Evolutionary conservation across 2,113 vertebrate species (phyloP).

Genomic region (Xenopus borealis): DNA sequence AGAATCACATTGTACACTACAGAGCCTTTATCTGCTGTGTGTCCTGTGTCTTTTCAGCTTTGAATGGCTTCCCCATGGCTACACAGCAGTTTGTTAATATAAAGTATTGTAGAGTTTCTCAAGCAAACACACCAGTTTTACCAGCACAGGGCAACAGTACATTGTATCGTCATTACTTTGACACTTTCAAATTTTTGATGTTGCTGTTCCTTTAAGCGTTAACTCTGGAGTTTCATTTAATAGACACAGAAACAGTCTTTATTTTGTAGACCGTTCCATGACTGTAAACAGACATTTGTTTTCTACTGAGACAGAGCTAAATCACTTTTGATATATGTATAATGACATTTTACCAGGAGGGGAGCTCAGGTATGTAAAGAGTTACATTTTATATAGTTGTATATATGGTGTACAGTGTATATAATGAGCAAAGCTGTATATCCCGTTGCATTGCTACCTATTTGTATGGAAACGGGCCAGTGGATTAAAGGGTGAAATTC

Average conservation of each 20-base stretch:
- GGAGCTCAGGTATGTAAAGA: conserved; percentile 39
- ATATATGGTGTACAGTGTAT: conserved; percentile 39
- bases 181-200: too few relatives aligned
- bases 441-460: neutral
- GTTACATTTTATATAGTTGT: conserved; percentile 24
- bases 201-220: too few relatives aligned
- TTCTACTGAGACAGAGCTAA: neutral
- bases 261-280: neutral
- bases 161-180: too few relatives aligned
- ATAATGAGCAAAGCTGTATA: conserved; percentile 25
- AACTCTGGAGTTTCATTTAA: neutral
- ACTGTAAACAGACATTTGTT: neutral
- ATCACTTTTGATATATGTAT: neutral
- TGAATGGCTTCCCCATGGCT: too few relatives aligned
- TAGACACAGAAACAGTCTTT: neutral
- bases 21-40: too few relatives aligned
- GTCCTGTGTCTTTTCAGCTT: too few relatives aligned
- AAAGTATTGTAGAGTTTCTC: too few relatives aligned
- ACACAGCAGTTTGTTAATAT: too few relatives aligned
- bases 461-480: neutral
- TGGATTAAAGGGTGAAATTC: neutral
- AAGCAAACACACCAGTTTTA: too few relatives aligned
- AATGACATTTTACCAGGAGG: conserved; percentile 10
- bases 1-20: too few relatives aligned
- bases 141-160: too few relatives aligned